Base-by-base conservation (phyloP, 1,140 invertebrate species). In the Cheumatopsyche charites region DNA sequence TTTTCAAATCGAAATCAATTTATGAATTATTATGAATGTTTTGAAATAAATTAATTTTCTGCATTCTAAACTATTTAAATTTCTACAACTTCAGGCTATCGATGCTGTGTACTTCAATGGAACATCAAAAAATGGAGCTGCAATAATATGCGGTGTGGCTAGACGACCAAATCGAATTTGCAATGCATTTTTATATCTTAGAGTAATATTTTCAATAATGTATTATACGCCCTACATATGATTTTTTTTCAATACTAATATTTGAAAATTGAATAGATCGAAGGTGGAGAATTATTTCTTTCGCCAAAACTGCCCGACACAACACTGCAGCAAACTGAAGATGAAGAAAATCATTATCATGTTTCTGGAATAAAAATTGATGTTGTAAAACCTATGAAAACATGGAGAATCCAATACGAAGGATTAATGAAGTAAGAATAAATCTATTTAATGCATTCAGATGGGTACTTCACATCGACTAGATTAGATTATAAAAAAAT, bases 351-450 rank as follows among this genome's bases (percentile, higher is more conserved):
- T n/a, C 78, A 80, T 29, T 91, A 85, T 78, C 85, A 82, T 68
- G 87, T 88, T 2, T 87, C 88, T 76, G 90, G 90, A 13, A 80
- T 91, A 7, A 77, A 77, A 15, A 78, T 89, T 7, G 79, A 80
- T 74, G 84, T 85, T n/a, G 75, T 88, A 7, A 83, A 86, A 73
- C 87, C 88, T 9, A 91, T 91, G 89, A 84, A 87, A 67, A 84
- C 82, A 73, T 92, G 90, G 90, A 86, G 81, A 75, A 74, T 91
- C 4, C 74, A 77, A 21, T 92, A 88, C 77, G 81, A 84, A 47
- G 90, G 90, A 25, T 80, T 85, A 78, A 86, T 91, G 84, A 89
- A 86, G 87, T 88, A 82, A 78, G 77, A 4, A n/a, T n/a, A n/a
- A n/a, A n/a, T n/a, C n/a, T 15, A 17, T 55, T 17, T 55, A 15